phyloP scores from a whole-genome alignment of 2,113 vertebrate species.

The Grus americana region DNA sequence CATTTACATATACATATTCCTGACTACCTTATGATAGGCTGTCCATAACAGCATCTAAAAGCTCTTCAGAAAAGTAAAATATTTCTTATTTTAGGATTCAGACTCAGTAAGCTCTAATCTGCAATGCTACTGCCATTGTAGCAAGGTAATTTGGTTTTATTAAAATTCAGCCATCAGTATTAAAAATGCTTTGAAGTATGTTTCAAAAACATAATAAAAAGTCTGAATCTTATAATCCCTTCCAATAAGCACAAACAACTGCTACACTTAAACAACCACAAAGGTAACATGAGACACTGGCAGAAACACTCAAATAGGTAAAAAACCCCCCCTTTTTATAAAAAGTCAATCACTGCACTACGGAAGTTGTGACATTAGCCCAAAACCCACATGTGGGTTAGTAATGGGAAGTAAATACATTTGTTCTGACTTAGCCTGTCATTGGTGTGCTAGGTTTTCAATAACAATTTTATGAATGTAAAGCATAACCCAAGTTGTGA shows the following conservation, averaged over 20 bases:
- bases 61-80: not conserved
- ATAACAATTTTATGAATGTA: not conserved
- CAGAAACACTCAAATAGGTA: not conserved
- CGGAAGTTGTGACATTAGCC: not conserved
- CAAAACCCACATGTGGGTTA: not conserved
- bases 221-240: not conserved
- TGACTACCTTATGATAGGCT: not conserved
- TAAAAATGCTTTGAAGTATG: constrained; percentile 29
- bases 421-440: not conserved
- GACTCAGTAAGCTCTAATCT: not conserved
- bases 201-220: constrained; percentile 8
- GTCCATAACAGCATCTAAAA: not conserved
- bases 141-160: constrained; percentile 6
- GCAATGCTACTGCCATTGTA: not conserved
- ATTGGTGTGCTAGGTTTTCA: not conserved
- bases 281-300: not conserved
- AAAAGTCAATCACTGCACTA: not conserved
- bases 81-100: not conserved
- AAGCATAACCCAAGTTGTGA: not conserved
- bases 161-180: not conserved
- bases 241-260: not conserved
- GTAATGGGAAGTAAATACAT: not conserved
- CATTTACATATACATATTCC: not conserved
- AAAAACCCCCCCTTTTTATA: not conserved
- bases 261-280: not conserved